These are phyloP conservation scores for Parasteatoda lunata DNA, from an alignment of 2,888 invertebrate species.

Conservation along the genomic window DNA sequence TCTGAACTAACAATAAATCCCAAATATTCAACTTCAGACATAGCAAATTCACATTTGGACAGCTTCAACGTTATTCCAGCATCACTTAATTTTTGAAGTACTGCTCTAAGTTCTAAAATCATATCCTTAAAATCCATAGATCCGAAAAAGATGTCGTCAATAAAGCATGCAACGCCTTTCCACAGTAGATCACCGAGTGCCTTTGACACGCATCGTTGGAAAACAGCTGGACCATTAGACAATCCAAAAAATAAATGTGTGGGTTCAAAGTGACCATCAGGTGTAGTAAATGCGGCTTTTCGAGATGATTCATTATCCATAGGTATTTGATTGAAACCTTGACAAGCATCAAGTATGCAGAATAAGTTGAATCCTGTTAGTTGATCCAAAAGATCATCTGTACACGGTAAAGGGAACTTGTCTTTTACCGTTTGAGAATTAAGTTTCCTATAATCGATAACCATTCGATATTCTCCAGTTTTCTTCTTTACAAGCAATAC, in stretches of 20 bases:
- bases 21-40: too few species aligned
- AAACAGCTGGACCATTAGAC: too few species aligned
- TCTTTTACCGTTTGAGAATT: too few species aligned
- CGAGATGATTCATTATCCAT: conserved; percentile 1
- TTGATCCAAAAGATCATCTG: too few species aligned
- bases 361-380: too few species aligned
- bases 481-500: too few species aligned
- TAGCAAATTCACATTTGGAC: too few species aligned
- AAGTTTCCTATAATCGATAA: too few species aligned
- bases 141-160: background rate
- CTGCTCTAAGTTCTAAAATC: background rate
- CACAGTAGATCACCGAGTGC: background rate
- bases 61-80: background rate
- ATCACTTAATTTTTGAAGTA: background rate
- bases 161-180: background rate
- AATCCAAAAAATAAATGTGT: too few species aligned
- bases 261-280: too few species aligned
- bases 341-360: background rate
- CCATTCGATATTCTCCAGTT: too few species aligned
- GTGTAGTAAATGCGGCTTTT: background rate
- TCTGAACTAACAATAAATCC: too few species aligned
- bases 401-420: background rate
- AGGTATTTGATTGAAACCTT: conserved; percentile 11
- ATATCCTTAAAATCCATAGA: background rate
- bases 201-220: background rate